Percentiles rank a stretch among this genome's conserved stretches.
Conservation (phyloP, 2,113 vertebrate species). For the Calidris pygmaea region DNA sequence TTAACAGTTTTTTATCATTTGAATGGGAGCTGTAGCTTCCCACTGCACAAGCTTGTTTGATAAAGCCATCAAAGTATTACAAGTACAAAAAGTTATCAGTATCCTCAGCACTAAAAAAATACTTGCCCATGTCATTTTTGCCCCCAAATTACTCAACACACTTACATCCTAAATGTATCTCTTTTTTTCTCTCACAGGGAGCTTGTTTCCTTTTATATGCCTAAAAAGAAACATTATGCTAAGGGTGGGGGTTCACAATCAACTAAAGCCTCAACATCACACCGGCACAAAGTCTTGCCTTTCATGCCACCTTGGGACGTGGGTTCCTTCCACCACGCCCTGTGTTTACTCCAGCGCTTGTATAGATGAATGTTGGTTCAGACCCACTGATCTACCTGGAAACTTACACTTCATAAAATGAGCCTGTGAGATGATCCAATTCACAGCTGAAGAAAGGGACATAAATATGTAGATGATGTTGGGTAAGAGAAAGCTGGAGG, state of each 20-base stretch:
- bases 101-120: not conserved
- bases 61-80: not conserved
- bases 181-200: not conserved
- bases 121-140: not conserved
- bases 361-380: not conserved
- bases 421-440: not conserved
- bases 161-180: not conserved
- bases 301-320: fast-evolving
- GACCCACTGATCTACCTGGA: not conserved
- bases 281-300: not conserved
- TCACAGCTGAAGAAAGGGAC: not conserved
- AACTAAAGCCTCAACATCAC: not conserved
- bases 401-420: not conserved
- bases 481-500: not conserved
- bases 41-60: not conserved
- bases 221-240: not conserved
- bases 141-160: not conserved
- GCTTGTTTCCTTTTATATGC: fast-evolving
- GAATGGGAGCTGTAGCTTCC: not conserved
- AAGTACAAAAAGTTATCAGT: not conserved
- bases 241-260: fast-evolving
- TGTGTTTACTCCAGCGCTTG: not conserved
- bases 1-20: not conserved
- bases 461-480: not conserved
- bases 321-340: not conserved